Base-by-base conservation (phyloP, 2,888 invertebrate species). In the Drosophila prostipennis region DNA sequence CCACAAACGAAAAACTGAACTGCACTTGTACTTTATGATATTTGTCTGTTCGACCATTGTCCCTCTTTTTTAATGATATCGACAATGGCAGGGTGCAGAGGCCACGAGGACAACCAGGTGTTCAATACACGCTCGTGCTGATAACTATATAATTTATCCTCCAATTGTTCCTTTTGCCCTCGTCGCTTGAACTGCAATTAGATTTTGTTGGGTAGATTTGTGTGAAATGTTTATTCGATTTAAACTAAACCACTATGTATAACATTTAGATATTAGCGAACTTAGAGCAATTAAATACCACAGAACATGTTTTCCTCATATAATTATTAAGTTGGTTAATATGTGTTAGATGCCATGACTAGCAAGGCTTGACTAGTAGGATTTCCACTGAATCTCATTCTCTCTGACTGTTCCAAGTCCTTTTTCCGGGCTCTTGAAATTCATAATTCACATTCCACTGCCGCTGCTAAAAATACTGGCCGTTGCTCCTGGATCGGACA, bases 221-320 rank as follows among this genome's bases (percentile, higher is more conserved):
- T 59, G 75, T 77, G 59, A 65, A 76, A 68, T 83, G 67, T 80
- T 87, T 79, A 74, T 80, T 78, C 70, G 67, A 73, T 76, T 76
- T 84, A 80, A 85, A 85, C 85, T 86, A 86, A 87, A 78, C 71
- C 58, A 86, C 80, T 85, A 84, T 74, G 58, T 75, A 84, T 74
- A 84, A 86, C 84, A 86, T 84, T 84, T 85, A 86, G 83, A 85
- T 83, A 84, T 82, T 77, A 86, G 84, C 86, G 60, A 84, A 84
- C 86, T 84, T 86, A 84, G 78, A 84, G 81, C 83, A 86, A 83
- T 84, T 86, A 86, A 80, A 85, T 85, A 85, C 85, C 85, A 85
- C 85, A 85, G 85, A 85, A 85, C 86, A 84, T 80, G 77, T 81
- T 83, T 80, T 81, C 73, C 49, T 75, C 79, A 77, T 80, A 78